Evolutionary conservation across 2,113 vertebrate species (phyloP).

Genomic region (Pedetes capensis): DNA sequence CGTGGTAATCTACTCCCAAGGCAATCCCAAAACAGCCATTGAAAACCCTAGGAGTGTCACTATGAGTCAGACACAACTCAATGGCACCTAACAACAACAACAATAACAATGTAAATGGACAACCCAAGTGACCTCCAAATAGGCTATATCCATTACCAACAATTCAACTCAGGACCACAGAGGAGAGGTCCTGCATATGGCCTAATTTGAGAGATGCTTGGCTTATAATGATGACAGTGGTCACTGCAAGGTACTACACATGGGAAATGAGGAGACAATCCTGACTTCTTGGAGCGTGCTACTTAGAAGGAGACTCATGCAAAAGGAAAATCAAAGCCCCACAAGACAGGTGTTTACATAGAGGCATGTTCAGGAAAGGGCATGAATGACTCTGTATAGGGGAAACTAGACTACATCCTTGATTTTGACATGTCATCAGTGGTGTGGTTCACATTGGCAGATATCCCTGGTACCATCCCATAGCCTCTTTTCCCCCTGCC

Average conservation of each 20-base stretch:
- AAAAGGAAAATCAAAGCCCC: not conserved
- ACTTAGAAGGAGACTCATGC: not conserved
- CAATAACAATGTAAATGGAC: not conserved
- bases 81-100: too few relatives aligned
- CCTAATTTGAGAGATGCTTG: not conserved
- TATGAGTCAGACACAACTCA: too few relatives aligned
- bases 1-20: too few relatives aligned
- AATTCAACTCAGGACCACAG: not conserved
- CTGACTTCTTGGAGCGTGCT: not conserved
- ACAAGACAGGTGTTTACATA: not conserved
- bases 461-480: not conserved
- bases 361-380: not conserved
- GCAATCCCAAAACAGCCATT: too few relatives aligned
- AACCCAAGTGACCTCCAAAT: not conserved
- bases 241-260: not conserved
- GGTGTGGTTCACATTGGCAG: rapidly evolving
- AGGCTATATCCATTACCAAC: not conserved
- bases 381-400: not conserved
- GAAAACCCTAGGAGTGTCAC: too few relatives aligned
- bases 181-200: not conserved
- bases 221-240: not conserved
- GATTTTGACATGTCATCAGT: not conserved
- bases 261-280: not conserved
- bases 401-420: not conserved
- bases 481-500: not conserved